Conservation (phyloP, 1,140 invertebrate genomes). For the Pomacea maculata region DNA sequence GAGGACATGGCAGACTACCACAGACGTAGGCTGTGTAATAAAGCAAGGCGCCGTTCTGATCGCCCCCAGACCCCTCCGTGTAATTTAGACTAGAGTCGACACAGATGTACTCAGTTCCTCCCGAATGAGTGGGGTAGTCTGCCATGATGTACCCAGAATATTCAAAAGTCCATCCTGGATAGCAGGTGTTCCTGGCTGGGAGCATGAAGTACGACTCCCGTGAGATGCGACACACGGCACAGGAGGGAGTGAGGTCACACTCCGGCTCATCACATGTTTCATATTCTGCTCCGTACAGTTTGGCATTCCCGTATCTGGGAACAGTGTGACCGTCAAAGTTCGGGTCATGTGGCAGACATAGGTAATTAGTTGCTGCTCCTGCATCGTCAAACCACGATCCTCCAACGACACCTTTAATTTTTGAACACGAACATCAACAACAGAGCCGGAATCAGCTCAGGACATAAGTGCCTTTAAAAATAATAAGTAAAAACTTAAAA, state of each 20-base stretch:
- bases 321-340: neutral
- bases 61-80: neutral
- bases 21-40: neutral
- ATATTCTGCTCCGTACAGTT: neutral
- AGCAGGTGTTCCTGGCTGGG: slow-evolving; percentile 36
- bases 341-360: neutral
- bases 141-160: slow-evolving; percentile 43
- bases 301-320: neutral
- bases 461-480: too few species aligned
- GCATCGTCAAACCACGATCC: neutral
- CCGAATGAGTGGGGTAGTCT: neutral
- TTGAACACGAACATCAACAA: too few species aligned
- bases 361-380: neutral
- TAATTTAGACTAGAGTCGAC: neutral
- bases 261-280: neutral
- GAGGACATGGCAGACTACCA: neutral
- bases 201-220: neutral
- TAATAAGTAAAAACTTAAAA: too few species aligned
- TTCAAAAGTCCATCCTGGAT: slow-evolving; percentile 32
- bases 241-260: neutral
- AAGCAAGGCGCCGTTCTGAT: neutral
- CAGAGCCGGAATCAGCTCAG: too few species aligned
- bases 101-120: neutral
- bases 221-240: slow-evolving; percentile 2
- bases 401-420: neutral